Conservation (phyloP, 2,113 vertebrate genomes). For the Rallus limicola region DNA sequence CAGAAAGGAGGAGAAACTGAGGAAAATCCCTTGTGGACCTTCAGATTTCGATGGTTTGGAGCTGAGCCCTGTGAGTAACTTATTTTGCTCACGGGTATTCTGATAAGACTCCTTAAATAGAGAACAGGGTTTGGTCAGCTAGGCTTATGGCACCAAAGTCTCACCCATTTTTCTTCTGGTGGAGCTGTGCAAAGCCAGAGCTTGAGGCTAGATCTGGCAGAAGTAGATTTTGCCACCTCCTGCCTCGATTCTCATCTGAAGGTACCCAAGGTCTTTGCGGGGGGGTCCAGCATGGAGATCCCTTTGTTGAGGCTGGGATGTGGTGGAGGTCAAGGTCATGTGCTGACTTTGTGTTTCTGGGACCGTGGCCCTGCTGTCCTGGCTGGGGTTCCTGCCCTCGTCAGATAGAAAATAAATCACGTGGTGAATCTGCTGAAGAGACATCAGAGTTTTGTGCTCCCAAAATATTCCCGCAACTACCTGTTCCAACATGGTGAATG, state of each 20-base stretch:
- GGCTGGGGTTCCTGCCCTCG: not conserved
- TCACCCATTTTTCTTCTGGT: not conserved
- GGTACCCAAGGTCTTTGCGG: too few species aligned
- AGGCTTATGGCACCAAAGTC: accelerated
- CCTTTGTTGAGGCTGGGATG: not conserved
- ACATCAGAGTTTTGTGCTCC: not conserved
- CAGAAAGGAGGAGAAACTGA: not conserved
- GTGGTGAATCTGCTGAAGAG: not conserved
- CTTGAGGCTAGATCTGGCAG: too few species aligned
- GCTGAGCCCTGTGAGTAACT: not conserved
- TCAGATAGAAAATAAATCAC: not conserved
- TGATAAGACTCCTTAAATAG: not conserved
- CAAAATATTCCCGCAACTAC: not conserved
- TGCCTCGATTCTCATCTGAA: too few species aligned
- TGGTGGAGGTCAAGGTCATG: not conserved
- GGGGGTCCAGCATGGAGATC: not conserved
- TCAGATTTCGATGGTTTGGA: not conserved
- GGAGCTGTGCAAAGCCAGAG: not conserved
- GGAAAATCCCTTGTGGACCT: not conserved
- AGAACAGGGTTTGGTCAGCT: not conserved
- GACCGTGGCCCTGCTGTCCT: not conserved
- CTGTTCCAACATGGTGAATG: not conserved
- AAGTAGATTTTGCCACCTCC: not conserved
- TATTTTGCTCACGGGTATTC: not conserved
- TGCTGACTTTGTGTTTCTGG: not conserved